A percentile compares a stretch with the other conserved stretches of the same genome.
phyloP scores from a whole-genome alignment of 1,140 invertebrate genomes.

The Apis cerana region DNA sequence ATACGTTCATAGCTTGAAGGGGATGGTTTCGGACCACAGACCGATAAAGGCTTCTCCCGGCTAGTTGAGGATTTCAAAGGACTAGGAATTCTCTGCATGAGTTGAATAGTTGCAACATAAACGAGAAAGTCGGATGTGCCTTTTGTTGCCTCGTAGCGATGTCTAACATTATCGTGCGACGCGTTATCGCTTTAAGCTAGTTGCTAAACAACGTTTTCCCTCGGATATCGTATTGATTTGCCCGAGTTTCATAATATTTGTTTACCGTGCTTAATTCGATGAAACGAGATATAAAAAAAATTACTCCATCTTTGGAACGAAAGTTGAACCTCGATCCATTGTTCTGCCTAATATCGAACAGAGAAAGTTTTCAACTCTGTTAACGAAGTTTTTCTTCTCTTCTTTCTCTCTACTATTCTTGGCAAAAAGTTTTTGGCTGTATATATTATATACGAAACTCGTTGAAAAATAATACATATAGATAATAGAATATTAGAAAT shows the following conservation, averaged over 20 bases:
- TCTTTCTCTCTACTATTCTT: not conserved
- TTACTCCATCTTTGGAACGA: not conserved
- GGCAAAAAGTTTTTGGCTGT: too few species aligned
- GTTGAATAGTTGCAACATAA: conserved; percentile 45
- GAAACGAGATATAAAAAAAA: not conserved
- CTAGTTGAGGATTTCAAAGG: conserved; percentile 44
- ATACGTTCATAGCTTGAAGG: not conserved
- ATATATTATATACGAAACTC: too few species aligned
- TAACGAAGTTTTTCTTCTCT: not conserved
- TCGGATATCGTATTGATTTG: not conserved
- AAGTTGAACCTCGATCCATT: not conserved
- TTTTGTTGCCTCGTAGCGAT: conserved; percentile 18
- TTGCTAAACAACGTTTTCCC: too few species aligned
- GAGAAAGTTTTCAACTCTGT: not conserved
- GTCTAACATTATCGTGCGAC: conserved; percentile 22
- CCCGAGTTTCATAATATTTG: not conserved
- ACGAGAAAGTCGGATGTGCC: conserved; percentile 38
- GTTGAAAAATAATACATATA: too few species aligned
- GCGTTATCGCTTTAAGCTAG: not conserved
- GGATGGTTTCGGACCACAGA: conserved; percentile 32
- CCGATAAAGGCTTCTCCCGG: conserved; percentile 34
- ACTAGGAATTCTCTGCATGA: conserved; percentile 33
- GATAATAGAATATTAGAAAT: too few species aligned
- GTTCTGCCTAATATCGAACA: not conserved
- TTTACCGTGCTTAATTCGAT: not conserved